Base-by-base conservation (phyloP, 2,888 invertebrate genomes). In the Drosophila birchii region DNA sequence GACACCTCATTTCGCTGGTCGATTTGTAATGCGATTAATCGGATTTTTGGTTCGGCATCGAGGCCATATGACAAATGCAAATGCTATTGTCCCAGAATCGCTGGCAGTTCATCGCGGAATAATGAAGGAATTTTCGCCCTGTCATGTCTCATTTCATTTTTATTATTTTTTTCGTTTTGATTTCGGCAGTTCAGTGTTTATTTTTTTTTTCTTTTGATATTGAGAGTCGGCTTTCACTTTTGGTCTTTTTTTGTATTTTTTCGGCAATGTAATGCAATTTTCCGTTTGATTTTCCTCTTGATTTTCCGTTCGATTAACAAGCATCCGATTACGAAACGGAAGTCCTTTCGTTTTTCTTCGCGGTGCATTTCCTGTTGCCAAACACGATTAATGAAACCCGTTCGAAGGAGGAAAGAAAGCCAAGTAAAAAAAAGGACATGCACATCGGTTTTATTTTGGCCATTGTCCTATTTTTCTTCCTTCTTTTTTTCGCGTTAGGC, bases 291-390 rank as follows among this genome's bases (percentile, higher is more conserved):
- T 36, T 41, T 62, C 34, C 39, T n/a, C 18, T 41, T 45, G 66
- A 55, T 68, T 36, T 41, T 62, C 51, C 41, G 23, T 32, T 36
- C 54, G 67, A 47, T 57, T 57, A 69, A 55, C 55, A 58, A 79
- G 73, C 51, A 78, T 85, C 80, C 81, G 75, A 87, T 90, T 90
- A 79, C 79, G 79, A 78, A 86, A 82, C 87, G 90, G 89, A 90
- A 88, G 89, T 89, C 89, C 90, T 90, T 90, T 89, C 90, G 76
- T 68, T 90, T 90, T 87, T 86, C 73, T 82, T 73, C 86, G 86
- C 80, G 76, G 62, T 70, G 86, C 78, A 73, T 64, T 70, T 78
- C 76, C 80, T 68, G 71, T 72, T 72, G 68, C 70, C 78, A 81
- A 86, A 90, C 84, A 86, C 87, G 90, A 89, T 88, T 83, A 85